A percentile compares a stretch with the other conserved stretches of the same genome.
Evolutionary conservation across 2,797 vertebrate species (phyloP).

Genomic region (Bradypodion ventrale): DNA sequence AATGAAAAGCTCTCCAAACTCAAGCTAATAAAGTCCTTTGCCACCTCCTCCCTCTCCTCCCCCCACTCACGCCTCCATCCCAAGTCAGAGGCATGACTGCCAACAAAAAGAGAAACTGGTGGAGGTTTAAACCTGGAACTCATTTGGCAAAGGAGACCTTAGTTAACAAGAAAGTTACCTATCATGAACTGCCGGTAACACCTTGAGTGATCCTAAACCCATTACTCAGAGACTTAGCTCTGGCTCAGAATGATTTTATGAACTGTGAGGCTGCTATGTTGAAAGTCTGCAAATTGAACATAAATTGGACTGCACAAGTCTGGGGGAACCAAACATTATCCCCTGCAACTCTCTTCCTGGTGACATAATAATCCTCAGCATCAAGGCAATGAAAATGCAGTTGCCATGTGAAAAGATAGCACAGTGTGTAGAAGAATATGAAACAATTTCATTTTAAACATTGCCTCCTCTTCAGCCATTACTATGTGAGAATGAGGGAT

Average conservation of each 20-base stretch:
- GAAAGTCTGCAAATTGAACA: slow-evolving; percentile 84
- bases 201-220: slow-evolving; percentile 82
- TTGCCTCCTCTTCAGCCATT: background rate
- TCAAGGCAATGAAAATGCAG: background rate
- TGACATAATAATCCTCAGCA: slow-evolving; percentile 53
- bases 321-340: slow-evolving; percentile 54
- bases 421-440: background rate
- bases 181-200: slow-evolving; percentile 83
- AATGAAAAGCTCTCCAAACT: slow-evolving; percentile 81
- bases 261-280: slow-evolving; percentile 82
- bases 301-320: slow-evolving; percentile 80
- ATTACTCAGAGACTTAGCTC: slow-evolving; percentile 80
- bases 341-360: slow-evolving; percentile 47
- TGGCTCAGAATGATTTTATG: slow-evolving; percentile 82
- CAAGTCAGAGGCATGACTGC: slow-evolving; percentile 54
- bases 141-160: slow-evolving; percentile 81
- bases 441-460: background rate
- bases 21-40: slow-evolving; percentile 81
- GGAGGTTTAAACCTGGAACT: slow-evolving; percentile 78
- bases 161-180: slow-evolving; percentile 83
- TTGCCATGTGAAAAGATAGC: background rate
- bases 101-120: slow-evolving; percentile 61
- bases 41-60: slow-evolving; percentile 58
- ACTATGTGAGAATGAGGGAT: background rate
- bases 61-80: slow-evolving; percentile 62